Conservation (phyloP, 2,888 invertebrate species). For the Athalia circularis region DNA sequence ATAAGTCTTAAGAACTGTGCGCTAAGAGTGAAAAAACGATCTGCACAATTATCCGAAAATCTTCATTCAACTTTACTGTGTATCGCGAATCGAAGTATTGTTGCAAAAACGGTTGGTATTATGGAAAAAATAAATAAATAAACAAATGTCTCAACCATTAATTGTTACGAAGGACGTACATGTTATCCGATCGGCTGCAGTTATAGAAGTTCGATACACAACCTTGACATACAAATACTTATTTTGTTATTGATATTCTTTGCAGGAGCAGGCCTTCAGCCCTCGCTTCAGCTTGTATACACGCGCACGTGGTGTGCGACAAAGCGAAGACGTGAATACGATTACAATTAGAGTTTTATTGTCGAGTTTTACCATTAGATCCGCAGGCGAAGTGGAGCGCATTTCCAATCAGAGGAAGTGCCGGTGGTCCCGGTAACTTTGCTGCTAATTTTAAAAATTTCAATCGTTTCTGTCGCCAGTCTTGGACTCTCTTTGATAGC, state of each 20-base stretch:
- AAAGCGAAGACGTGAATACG: background rate
- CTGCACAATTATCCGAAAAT: background rate
- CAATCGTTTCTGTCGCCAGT: conserved; percentile 48
- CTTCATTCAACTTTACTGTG: background rate
- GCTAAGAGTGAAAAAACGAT: background rate
- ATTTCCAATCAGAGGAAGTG: conserved; percentile 56
- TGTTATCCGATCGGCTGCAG: too few relatives aligned
- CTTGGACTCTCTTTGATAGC: conserved; percentile 38
- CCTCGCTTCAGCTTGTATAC: too few relatives aligned
- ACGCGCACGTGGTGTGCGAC: too few relatives aligned
- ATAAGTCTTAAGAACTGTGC: background rate
- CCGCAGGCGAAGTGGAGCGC: conserved; percentile 55
- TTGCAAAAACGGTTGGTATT: too few relatives aligned
- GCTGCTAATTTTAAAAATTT: conserved; percentile 50
- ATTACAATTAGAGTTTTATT: background rate
- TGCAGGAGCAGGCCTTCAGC: too few relatives aligned
- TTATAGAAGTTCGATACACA: too few relatives aligned
- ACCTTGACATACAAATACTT: too few relatives aligned
- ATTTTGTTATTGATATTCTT: too few relatives aligned
- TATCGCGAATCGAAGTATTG: too few relatives aligned
- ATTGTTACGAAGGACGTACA: too few relatives aligned
- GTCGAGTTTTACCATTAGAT: conserved; percentile 50
- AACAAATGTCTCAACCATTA: too few relatives aligned
- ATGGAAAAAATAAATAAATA: too few relatives aligned
- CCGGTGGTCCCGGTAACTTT: conserved; percentile 55